phyloP scores from a whole-genome alignment of 2,888 invertebrate species.

The Penaeus monodon region DNA sequence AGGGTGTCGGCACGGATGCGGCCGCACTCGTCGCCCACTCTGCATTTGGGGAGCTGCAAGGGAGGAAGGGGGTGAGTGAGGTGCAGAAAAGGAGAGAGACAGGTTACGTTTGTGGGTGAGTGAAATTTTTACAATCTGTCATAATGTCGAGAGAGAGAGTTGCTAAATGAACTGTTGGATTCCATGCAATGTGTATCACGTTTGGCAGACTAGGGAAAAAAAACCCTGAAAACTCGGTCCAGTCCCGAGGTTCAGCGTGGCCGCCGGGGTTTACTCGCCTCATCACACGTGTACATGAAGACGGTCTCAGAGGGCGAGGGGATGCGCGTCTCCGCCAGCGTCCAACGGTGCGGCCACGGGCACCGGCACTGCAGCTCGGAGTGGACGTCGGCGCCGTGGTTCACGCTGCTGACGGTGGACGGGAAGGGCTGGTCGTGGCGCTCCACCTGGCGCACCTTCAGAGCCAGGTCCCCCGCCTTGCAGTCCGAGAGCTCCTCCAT shows the following conservation, averaged over 20 bases:
- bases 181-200: too few species aligned
- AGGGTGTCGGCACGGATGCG: slow-evolving; percentile 75
- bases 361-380: slow-evolving; percentile 56
- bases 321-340: slow-evolving; percentile 8
- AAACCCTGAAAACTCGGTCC: too few species aligned
- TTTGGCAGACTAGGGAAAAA: too few species aligned
- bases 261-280: slow-evolving; percentile 19
- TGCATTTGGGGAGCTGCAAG: slow-evolving; percentile 69
- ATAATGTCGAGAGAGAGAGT: too few species aligned
- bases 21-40: slow-evolving; percentile 76
- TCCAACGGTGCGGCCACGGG: slow-evolving; percentile 52
- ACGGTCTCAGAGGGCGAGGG: slow-evolving; percentile 20
- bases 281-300: slow-evolving; percentile 40
- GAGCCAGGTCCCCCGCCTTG: slow-evolving; percentile 37
- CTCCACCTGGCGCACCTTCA: slow-evolving; percentile 26
- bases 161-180: too few species aligned
- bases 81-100: too few species aligned
- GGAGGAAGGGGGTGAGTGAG: not conserved
- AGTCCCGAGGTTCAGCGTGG: not conserved
- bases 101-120: too few species aligned
- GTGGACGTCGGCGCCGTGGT: slow-evolving; percentile 40
- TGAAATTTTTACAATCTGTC: too few species aligned
- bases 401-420: not conserved
- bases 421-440: slow-evolving; percentile 25
- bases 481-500: slow-evolving; percentile 17